phyloP scores from a whole-genome alignment of 2,797 vertebrate species.

The Myioborus melanocephalus region DNA sequence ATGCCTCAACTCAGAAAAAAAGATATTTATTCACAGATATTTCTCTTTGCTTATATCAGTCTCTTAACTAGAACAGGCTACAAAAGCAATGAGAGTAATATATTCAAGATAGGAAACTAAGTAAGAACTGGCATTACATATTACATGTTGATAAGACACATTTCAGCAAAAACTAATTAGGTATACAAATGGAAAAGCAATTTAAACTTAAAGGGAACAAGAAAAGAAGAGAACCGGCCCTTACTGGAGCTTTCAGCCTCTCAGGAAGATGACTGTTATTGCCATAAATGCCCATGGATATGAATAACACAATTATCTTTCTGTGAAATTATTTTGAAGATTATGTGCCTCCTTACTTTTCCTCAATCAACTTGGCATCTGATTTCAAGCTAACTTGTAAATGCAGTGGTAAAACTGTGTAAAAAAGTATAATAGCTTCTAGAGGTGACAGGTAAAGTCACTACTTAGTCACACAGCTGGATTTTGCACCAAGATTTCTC shows the following conservation, averaged over 20 bases:
- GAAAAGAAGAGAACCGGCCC: not conserved
- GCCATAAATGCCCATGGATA: not conserved
- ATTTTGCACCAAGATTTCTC: not conserved
- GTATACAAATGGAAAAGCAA: not conserved
- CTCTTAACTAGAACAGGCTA: not conserved
- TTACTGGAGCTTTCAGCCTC: not conserved
- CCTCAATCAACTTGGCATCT: not conserved
- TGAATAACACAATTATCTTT: not conserved
- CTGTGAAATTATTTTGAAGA: conserved; percentile 1
- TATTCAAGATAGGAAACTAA: not conserved
- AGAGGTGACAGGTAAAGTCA: not conserved
- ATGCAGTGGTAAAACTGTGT: not conserved
- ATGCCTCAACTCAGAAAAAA: not conserved
- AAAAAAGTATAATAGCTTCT: not conserved
- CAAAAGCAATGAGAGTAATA: not conserved
- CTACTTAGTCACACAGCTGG: not conserved
- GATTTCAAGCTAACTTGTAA: not conserved
- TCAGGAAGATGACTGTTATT: not conserved
- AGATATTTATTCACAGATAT: not conserved
- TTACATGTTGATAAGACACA: not conserved
- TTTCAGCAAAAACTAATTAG: not conserved
- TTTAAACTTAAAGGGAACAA: not conserved
- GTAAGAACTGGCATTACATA: not conserved
- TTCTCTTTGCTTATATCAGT: not conserved
- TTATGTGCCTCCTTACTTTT: not conserved